Percentiles rank a stretch among this genome's conserved stretches.
phyloP scores from a whole-genome alignment of 1,140 invertebrate genomes.

The Rhopalosiphum maidis region DNA sequence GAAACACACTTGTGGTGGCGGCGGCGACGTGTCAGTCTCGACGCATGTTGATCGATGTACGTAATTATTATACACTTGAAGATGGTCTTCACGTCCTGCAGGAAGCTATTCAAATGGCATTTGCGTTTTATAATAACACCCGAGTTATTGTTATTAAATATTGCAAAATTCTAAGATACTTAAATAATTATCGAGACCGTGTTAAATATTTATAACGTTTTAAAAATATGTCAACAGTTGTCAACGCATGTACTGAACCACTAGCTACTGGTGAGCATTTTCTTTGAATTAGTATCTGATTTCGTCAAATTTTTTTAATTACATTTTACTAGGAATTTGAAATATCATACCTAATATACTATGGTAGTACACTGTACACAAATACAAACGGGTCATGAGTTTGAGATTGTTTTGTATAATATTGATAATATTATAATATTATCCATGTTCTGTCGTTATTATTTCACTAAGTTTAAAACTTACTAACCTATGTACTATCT shows the following conservation, averaged over 20 bases:
- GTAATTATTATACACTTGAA: background rate
- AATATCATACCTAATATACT: background rate
- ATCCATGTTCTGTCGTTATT: background rate
- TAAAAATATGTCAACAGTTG: background rate
- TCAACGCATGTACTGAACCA: background rate
- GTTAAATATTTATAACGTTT: background rate
- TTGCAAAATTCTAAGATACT: background rate
- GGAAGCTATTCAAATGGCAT: background rate
- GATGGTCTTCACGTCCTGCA: background rate
- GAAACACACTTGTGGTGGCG: background rate
- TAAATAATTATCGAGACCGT: accelerated
- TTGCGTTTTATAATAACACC: background rate
- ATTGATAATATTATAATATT: background rate
- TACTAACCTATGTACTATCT: background rate
- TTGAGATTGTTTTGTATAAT: background rate
- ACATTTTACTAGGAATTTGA: background rate
- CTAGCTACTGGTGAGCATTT: background rate
- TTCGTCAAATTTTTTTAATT: background rate
- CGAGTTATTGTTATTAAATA: background rate
- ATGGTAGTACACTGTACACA: too few relatives aligned
- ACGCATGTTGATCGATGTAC: background rate
- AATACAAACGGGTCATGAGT: background rate
- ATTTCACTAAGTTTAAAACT: background rate
- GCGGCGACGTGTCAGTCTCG: background rate
- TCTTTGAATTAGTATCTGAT: background rate